Evolutionary conservation across 2,113 vertebrate species (phyloP).

Genomic region (Tupaia chinensis): DNA sequence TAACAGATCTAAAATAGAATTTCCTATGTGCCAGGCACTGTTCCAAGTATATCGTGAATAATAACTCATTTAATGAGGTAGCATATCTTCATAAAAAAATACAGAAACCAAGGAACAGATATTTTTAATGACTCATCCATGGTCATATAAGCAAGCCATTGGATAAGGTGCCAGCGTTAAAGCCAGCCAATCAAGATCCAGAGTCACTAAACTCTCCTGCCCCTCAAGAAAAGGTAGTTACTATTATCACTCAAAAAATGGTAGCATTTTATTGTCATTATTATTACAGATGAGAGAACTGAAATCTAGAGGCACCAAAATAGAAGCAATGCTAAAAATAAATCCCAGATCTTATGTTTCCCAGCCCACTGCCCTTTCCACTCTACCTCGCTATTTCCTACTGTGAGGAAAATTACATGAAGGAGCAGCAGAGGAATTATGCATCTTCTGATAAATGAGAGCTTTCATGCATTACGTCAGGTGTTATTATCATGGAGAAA

Average conservation of each 20-base stretch:
- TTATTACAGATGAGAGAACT: constrained; percentile 36
- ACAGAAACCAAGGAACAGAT: neutral
- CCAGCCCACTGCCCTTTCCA: neutral
- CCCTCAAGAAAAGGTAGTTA: neutral
- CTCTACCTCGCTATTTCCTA: neutral
- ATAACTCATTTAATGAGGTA: neutral
- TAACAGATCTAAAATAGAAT: neutral
- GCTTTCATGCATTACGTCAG: neutral
- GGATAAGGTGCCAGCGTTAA: neutral
- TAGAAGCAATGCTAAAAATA: constrained; percentile 63
- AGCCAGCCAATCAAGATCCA: neutral
- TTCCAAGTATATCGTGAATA: neutral
- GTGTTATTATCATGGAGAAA: neutral
- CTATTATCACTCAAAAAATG: neutral
- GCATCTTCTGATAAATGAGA: neutral
- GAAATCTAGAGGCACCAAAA: constrained; percentile 38
- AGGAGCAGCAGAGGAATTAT: neutral
- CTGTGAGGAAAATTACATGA: neutral
- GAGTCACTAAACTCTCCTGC: neutral
- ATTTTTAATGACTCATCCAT: neutral
- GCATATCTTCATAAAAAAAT: neutral
- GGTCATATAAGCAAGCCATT: neutral
- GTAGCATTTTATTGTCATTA: constrained; percentile 27
- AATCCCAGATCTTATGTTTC: neutral
- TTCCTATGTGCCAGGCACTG: neutral